Evolutionary conservation across 64 coral and sea anemone species (phyloP).

Genomic region (Dendronephthya gigantea): DNA sequence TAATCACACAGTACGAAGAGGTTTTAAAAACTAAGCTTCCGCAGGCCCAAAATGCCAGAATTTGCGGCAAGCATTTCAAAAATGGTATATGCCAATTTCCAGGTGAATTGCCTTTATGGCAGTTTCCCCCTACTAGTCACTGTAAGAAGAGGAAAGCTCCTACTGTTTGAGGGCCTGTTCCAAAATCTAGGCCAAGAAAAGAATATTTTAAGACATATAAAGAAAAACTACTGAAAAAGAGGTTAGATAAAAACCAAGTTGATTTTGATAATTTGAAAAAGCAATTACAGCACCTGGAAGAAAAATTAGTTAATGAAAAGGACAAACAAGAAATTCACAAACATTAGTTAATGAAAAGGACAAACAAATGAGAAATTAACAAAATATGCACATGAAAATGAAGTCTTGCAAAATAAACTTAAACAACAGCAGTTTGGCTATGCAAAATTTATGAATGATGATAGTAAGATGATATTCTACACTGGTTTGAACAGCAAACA

Average conservation of each 20-base stretch:
- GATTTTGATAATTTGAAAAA: background rate
- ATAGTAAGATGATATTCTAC: too few relatives aligned
- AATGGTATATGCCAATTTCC: background rate
- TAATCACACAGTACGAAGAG: background rate
- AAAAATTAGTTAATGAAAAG: background rate
- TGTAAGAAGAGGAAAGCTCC: background rate
- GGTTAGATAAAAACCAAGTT: background rate
- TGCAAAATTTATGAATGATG: too few relatives aligned
- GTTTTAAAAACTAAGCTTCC: constrained; percentile 5
- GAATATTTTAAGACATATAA: constrained; percentile 16
- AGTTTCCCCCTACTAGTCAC: background rate
- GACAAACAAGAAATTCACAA: too few relatives aligned
- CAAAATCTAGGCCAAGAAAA: background rate
- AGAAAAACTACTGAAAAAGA: background rate
- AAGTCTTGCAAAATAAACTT: constrained; percentile 1
- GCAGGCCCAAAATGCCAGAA: background rate
- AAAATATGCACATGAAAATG: background rate
- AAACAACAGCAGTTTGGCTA: constrained; percentile 14
- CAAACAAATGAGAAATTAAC: background rate
- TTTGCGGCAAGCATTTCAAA: background rate
- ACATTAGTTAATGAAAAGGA: too few relatives aligned
- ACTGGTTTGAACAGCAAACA: too few relatives aligned
- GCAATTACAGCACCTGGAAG: background rate
- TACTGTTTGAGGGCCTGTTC: background rate
- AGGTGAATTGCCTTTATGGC: constrained; percentile 1